These are phyloP conservation scores for Colinus virginianus DNA, from an alignment of 2,113 vertebrate species.

Conservation along the genomic window DNA sequence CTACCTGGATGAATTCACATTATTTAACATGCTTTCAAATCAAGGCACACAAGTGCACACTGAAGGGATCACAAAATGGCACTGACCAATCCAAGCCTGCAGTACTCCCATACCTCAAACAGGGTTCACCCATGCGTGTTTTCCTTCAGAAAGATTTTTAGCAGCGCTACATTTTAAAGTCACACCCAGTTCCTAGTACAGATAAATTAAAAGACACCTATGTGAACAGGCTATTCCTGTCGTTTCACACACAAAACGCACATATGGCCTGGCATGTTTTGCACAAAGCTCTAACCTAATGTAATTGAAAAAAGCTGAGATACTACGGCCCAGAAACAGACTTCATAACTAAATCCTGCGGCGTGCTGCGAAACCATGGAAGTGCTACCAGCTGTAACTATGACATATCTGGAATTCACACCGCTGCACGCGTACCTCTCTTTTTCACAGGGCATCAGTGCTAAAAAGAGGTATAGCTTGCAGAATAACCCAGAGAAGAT, in stretches of 20 bases:
- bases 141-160: neutral
- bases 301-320: constrained; percentile 41
- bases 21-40: neutral
- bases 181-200: neutral
- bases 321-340: neutral
- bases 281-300: constrained; percentile 26
- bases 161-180: neutral
- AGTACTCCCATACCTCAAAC: neutral
- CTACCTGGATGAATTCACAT: neutral
- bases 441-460: neutral
- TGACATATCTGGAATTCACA: constrained; percentile 26
- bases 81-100: neutral
- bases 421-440: constrained; percentile 3
- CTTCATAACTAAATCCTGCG: constrained; percentile 39
- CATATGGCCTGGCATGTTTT: constrained; percentile 44
- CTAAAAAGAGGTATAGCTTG: neutral
- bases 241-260: neutral
- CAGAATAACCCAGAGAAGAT: neutral
- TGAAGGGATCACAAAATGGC: neutral
- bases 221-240: neutral
- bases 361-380: constrained; percentile 18
- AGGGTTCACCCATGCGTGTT: neutral
- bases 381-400: constrained; percentile 47
- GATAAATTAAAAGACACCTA: constrained; percentile 30
- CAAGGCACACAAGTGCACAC: neutral